Evolutionary conservation across 2,797 vertebrate species (phyloP).

Genomic region (Cyprinodon diabolis): DNA sequence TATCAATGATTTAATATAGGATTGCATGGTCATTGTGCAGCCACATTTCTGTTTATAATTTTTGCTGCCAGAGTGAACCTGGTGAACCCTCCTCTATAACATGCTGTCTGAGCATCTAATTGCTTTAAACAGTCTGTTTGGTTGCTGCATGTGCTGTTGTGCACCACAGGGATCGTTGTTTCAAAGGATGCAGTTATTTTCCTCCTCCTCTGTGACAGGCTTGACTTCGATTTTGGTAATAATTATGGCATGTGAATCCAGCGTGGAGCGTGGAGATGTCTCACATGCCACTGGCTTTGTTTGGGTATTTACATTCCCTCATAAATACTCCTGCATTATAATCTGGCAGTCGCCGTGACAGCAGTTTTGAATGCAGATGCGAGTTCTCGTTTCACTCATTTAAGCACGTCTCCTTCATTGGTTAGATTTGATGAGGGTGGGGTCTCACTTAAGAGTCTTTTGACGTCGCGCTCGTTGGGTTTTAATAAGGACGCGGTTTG

Average conservation of each 20-base stretch:
- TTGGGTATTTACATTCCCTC: conserved; percentile 11
- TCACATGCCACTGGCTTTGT: conserved; percentile 19
- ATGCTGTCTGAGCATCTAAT: conserved; percentile 38
- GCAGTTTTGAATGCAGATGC: conserved; percentile 9
- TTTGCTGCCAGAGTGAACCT: conserved; percentile 2
- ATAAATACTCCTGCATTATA: not conserved
- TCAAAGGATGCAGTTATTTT: conserved; percentile 23
- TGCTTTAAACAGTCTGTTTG: conserved; percentile 45
- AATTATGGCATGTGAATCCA: conserved; percentile 27
- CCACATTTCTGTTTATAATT: not conserved
- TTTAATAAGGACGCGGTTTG: conserved; percentile 48
- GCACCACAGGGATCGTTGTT: conserved; percentile 21
- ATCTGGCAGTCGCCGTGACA: conserved; percentile 4
- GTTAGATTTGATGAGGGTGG: conserved; percentile 77
- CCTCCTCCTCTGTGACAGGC: conserved; percentile 14
- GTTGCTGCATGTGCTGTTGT: conserved; percentile 19
- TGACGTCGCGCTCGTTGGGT: conserved; percentile 52
- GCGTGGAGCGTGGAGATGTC: conserved; percentile 11
- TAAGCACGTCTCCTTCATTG: conserved; percentile 63
- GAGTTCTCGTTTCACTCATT: conserved; percentile 33
- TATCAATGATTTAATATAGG: not conserved
- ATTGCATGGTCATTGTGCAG: not conserved
- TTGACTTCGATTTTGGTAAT: conserved; percentile 26
- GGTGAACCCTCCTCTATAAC: conserved; percentile 4
- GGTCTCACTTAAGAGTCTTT: conserved; percentile 68